These are phyloP conservation scores for Tiaroga cobitis DNA, from an alignment of 2,797 vertebrate species.

Conservation along the genomic window DNA sequence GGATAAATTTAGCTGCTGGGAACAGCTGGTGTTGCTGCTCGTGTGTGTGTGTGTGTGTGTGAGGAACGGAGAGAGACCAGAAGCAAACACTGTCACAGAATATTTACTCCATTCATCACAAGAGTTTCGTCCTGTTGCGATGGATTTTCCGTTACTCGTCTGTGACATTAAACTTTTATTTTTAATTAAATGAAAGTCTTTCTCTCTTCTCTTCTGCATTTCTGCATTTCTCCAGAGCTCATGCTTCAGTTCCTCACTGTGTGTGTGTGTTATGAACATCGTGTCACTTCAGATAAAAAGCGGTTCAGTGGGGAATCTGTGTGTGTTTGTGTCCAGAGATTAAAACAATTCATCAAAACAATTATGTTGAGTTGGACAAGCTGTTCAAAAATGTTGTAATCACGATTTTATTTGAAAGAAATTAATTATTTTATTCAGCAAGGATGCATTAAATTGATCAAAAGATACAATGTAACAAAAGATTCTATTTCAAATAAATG, in stretches of 20 bases:
- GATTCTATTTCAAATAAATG: not conserved
- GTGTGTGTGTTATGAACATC: no score
- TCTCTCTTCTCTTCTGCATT: no score
- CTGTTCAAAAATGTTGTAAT: not conserved
- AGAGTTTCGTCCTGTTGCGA: not conserved
- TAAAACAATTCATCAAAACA: no score
- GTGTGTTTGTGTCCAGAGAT: no score
- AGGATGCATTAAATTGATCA: not conserved
- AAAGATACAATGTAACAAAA: not conserved
- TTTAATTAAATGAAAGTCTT: no score
- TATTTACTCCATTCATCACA: not conserved
- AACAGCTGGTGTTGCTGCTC: conserved; percentile 59
- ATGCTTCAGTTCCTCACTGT: no score
- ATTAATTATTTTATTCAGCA: not conserved
- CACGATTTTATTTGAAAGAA: not conserved
- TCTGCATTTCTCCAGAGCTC: no score
- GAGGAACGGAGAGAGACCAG: not conserved
- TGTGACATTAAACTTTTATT: not conserved
- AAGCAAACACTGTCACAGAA: not conserved
- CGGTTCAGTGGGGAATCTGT: no score
- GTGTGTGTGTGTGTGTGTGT: conserved; percentile 3
- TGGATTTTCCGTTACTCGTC: not conserved
- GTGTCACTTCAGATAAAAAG: no score
- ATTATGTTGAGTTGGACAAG: not conserved
- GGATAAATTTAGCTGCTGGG: conserved; percentile 62